Evolutionary conservation across 2,888 invertebrate genomes (phyloP).

Genomic region (Colletes collaris): DNA sequence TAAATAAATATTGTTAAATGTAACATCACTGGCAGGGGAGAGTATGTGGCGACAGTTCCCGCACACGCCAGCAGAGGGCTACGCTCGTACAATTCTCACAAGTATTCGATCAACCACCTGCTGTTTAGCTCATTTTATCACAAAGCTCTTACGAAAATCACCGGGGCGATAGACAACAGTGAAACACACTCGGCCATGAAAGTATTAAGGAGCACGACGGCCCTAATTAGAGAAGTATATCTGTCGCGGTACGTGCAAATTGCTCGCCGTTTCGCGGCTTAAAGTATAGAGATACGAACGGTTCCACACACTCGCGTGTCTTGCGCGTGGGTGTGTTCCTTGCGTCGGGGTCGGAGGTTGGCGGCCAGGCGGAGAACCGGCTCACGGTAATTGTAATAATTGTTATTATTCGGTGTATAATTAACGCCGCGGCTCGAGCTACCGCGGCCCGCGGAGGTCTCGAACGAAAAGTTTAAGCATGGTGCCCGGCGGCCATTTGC

Average conservation of each 20-base stretch:
- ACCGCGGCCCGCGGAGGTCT: conserved; percentile 65
- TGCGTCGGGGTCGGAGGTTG: conserved; percentile 34
- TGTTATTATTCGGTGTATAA: conserved; percentile 81
- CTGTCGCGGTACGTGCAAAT: conserved; percentile 21
- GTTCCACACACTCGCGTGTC: not conserved
- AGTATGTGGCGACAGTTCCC: no score
- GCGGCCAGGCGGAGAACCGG: conserved; percentile 39
- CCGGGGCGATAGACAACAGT: no score
- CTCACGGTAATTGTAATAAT: conserved; percentile 79
- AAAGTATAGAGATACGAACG: conserved; percentile 3
- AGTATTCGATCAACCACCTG: no score
- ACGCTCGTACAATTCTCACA: no score
- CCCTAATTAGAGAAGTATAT: conserved; percentile 9
- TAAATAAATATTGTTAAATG: no score
- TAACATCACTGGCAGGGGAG: no score
- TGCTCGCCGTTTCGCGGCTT: conserved; percentile 13
- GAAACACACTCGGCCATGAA: not conserved
- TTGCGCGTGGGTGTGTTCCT: conserved; percentile 46
- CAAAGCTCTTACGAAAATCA: no score
- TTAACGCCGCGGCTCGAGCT: conserved; percentile 77
- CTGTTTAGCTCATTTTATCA: no score
- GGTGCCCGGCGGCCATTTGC: conserved; percentile 79
- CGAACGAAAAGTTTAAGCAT: conserved; percentile 80
- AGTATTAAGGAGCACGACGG: conserved; percentile 1
- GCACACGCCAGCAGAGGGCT: no score